Base-by-base conservation (phyloP, 2,888 invertebrate genomes). In the Philopedon plagiatum region DNA sequence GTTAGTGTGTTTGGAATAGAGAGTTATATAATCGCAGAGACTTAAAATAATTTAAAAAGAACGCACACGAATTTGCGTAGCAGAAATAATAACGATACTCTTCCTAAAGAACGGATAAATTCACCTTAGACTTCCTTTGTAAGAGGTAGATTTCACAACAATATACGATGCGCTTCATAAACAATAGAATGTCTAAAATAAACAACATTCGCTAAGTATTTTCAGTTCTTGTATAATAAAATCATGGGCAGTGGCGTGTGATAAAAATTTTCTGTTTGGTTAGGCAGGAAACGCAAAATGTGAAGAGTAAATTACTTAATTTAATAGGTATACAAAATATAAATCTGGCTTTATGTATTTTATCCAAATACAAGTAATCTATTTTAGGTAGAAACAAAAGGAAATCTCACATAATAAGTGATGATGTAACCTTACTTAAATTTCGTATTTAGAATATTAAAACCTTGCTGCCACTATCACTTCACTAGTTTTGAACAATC, bases 141-240 rank as follows among this genome's bases (percentile, higher is more conserved):
- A 3, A 5, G 19, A 23, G 11, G 9, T 46, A 19, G 0, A 46
- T 46, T 46, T 46, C 23, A 46, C 11, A 46, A 46, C 23, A 46
- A 46, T 46, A 23, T 5, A n/a, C 46, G 46, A 23, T 23, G 23
- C 21, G 46, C 46, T 46, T 46, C 23, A n/a, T 46, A 46, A 46
- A 46, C 46, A 46, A 46, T 46, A 23, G 23, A 44, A 21, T 46
- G 46, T 46, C 46, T 23, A n/a, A 46, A 46, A 9, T 23, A n/a
- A 46, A 46, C 46, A 46, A 21, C 46, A 46, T n/a, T 46, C 11
- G 46, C 23, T 2, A 46, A 46, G 11, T 23, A 51, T 49, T 23
- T 23, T 49, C 5, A 23, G n/a, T 49, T 49, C 21, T 49, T 49
- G 11, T 49, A 29, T 29, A 51, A 26, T 15, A 51, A 26, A 51